These are phyloP conservation scores for Amblyraja radiata DNA, from an alignment of 2,797 vertebrate species.

Conservation along the genomic window DNA sequence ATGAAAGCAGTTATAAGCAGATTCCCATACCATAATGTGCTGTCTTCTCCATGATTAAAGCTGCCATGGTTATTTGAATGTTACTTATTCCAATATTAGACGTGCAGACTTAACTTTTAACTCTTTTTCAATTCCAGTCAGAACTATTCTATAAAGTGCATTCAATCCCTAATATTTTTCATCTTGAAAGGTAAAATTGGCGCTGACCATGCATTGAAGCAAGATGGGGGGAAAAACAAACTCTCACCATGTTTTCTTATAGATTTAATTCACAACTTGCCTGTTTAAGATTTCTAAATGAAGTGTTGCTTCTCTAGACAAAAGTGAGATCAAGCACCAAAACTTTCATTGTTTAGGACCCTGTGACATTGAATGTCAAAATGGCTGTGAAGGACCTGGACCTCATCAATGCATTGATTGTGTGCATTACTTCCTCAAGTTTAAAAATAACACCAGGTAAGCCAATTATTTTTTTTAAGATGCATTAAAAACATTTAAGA, in stretches of 20 bases:
- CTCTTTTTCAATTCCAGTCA: not conserved
- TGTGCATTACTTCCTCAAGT: slow-evolving; percentile 93
- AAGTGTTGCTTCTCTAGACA: not conserved
- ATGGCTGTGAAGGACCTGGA: slow-evolving; percentile 90
- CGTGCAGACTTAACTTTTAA: too few relatives aligned
- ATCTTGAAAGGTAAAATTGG: not conserved
- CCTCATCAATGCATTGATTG: slow-evolving; percentile 94
- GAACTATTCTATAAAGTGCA: not conserved
- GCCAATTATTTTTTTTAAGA: not conserved
- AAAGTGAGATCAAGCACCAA: not conserved
- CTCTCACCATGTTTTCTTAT: not conserved
- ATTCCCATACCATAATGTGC: not conserved
- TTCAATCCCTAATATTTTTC: not conserved
- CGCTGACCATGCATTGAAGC: not conserved
- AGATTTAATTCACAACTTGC: not conserved
- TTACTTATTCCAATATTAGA: not conserved
- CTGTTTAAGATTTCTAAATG: not conserved
- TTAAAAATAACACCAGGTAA: slow-evolving; percentile 95
- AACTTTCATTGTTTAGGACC: slow-evolving; percentile 62
- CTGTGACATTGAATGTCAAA: slow-evolving; percentile 88
- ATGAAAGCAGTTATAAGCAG: not conserved
- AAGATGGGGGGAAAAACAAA: not conserved
- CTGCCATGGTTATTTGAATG: not conserved
- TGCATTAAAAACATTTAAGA: too few relatives aligned
- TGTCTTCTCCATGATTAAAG: not conserved